These are phyloP conservation scores for Meda fulgida DNA, from an alignment of 2,797 vertebrate genomes.

Conservation along the genomic window DNA sequence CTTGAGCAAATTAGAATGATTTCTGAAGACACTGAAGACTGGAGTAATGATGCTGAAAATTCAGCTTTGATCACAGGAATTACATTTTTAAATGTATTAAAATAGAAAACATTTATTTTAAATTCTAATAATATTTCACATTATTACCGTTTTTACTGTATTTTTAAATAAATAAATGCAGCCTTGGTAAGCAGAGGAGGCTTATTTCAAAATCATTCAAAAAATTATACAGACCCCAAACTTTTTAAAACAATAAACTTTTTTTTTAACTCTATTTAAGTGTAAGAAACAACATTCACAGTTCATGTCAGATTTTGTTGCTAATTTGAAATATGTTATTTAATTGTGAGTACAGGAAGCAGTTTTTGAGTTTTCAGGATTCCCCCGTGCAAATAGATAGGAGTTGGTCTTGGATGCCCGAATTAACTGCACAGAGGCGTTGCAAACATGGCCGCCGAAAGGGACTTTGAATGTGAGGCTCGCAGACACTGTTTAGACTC, in stretches of 20 bases:
- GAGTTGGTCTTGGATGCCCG: neutral
- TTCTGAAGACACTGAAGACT: neutral
- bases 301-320: neutral
- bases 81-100: neutral
- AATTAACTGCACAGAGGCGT: neutral
- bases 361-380: neutral
- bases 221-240: neutral
- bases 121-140: neutral
- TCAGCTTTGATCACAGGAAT: neutral
- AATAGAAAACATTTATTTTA: neutral
- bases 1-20: neutral
- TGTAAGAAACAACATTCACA: neutral
- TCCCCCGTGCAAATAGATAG: neutral
- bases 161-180: neutral
- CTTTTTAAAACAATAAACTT: neutral
- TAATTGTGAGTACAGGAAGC: neutral
- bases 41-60: neutral
- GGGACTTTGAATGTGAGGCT: neutral
- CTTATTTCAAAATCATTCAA: neutral
- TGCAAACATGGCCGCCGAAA: neutral
- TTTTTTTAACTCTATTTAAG: neutral
- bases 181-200: neutral
- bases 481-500: neutral
- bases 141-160: neutral
- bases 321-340: neutral